Percentiles rank a stretch among this genome's conserved stretches.
Conservation (phyloP, 2,888 invertebrate species). For the Himalopsyche kuldschensis region DNA sequence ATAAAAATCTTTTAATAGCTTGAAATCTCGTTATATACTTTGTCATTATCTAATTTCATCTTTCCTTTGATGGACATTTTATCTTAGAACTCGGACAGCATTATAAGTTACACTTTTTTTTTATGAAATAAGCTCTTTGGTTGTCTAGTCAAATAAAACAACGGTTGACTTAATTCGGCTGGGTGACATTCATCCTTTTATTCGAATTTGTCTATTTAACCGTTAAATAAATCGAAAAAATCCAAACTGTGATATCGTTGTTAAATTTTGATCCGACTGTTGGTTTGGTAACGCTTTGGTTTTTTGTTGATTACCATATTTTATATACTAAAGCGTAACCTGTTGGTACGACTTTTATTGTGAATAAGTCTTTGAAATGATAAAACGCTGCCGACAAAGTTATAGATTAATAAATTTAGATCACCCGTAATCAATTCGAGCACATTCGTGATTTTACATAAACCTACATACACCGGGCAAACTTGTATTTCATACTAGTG, state of each 20-base stretch:
- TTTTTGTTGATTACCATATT: too few species aligned
- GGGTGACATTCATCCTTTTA: slow-evolving; percentile 34
- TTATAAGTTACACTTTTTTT: neutral
- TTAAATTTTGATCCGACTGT: too few species aligned
- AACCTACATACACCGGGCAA: too few species aligned
- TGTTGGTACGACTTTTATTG: too few species aligned
- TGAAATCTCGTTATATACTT: neutral
- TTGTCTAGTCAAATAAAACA: slow-evolving; percentile 16
- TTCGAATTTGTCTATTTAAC: slow-evolving; percentile 3
- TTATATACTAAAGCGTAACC: too few species aligned
- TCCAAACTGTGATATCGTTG: neutral
- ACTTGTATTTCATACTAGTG: too few species aligned
- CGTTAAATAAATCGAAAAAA: neutral
- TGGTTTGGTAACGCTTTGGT: too few species aligned
- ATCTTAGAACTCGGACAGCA: neutral
- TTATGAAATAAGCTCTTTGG: slow-evolving; percentile 14
- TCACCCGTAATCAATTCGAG: too few species aligned
- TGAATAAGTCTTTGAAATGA: too few species aligned
- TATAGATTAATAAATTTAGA: too few species aligned
- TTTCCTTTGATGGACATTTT: neutral
- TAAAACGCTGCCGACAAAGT: too few species aligned
- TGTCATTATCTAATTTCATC: neutral
- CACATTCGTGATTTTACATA: too few species aligned
- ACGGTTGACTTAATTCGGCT: slow-evolving; percentile 20
- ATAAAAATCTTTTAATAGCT: neutral